Conservation (phyloP, 35 echinoderm and acorn worm genomes). For the Patiria miniata region DNA sequence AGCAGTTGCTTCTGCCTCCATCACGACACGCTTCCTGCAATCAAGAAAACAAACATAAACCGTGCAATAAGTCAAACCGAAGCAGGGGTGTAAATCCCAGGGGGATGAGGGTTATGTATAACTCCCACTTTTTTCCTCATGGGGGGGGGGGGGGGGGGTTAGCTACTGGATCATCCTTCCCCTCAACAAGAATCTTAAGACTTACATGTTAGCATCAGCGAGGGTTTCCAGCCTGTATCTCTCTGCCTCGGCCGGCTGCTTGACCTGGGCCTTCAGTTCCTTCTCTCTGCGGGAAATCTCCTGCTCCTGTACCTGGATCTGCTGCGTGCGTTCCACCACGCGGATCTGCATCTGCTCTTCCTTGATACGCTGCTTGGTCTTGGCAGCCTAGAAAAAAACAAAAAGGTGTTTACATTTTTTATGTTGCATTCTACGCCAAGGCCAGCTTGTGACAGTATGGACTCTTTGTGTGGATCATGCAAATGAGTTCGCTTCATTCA, state of each 20-base stretch:
- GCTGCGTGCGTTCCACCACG: constrained; percentile 71
- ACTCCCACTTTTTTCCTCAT: too few species aligned
- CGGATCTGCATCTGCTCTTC: constrained; percentile 91
- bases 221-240: constrained; percentile 76
- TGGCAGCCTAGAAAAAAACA: constrained; percentile 54
- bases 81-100: too few species aligned
- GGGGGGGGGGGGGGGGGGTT: too few species aligned
- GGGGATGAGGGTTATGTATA: too few species aligned
- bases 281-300: constrained; percentile 76
- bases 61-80: too few species aligned
- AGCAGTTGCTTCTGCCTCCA: constrained; percentile 73
- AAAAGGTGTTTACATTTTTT: too few species aligned
- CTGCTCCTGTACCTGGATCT: constrained; percentile 87
- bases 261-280: constrained; percentile 68
- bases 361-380: constrained; percentile 83
- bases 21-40: constrained; percentile 63
- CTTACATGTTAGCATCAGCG: constrained; percentile 85
- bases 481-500: too few species aligned
- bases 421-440: too few species aligned
- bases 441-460: too few species aligned
- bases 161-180: too few species aligned
- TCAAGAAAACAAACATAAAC: neutral
- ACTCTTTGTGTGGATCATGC: too few species aligned
- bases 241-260: constrained; percentile 82
- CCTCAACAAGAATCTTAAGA: too few species aligned